phyloP scores from a whole-genome alignment of 2,797 vertebrate genomes.

The Delichon dasypus region DNA sequence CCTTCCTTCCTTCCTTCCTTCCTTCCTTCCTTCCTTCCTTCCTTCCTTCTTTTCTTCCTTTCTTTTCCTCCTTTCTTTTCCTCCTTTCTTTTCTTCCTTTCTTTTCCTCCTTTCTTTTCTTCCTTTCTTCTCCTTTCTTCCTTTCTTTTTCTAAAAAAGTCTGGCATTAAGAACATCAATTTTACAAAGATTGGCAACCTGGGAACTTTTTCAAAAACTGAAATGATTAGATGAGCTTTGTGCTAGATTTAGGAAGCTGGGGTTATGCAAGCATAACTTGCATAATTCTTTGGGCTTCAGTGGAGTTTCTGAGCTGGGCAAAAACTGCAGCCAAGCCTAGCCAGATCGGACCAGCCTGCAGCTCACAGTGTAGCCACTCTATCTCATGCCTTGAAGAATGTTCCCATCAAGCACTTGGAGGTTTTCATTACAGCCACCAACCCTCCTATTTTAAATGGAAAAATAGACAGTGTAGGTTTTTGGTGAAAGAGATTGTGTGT shows the following conservation, averaged over 20 bases:
- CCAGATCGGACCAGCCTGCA: not conserved
- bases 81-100: rapidly evolving
- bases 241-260: not conserved
- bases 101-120: too few relatives aligned
- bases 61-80: too few relatives aligned
- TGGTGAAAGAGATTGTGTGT: not conserved
- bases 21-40: too few relatives aligned
- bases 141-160: not conserved
- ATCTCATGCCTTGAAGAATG: not conserved
- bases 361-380: not conserved
- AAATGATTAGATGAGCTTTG: not conserved
- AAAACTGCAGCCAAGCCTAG: not conserved
- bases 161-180: not conserved
- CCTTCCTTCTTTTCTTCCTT: too few relatives aligned
- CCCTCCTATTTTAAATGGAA: not conserved
- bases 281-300: not conserved
- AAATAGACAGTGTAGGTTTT: not conserved
- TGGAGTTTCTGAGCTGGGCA: not conserved
- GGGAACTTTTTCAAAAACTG: not conserved
- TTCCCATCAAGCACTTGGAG: not conserved
- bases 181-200: rapidly evolving
- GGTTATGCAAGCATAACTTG: not conserved
- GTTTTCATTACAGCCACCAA: not conserved
- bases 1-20: too few relatives aligned
- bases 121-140: too few relatives aligned